These are phyloP conservation scores for Doris montereyensis DNA, from an alignment of 2,888 invertebrate genomes.

Conservation along the genomic window DNA sequence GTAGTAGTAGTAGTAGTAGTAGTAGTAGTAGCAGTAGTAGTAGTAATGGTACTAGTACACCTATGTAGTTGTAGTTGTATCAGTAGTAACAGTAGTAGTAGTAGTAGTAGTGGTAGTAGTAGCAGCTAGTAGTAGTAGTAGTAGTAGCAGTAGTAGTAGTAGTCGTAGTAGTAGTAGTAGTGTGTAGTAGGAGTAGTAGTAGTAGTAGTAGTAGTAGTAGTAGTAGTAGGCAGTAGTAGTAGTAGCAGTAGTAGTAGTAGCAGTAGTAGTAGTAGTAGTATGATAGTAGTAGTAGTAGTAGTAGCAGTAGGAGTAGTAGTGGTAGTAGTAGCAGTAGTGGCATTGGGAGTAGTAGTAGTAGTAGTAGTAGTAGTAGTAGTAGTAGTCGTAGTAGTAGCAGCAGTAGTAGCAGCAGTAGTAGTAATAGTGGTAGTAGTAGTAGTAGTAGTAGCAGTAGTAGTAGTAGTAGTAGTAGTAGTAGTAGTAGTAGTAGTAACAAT, in stretches of 20 bases:
- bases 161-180: not conserved
- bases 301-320: not conserved
- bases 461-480: constrained; percentile 4
- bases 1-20: not conserved
- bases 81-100: not conserved
- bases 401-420: constrained; percentile 21
- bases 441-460: constrained; percentile 18
- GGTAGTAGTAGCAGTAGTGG: not conserved
- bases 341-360: not conserved
- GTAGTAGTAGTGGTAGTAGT: not conserved
- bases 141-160: not conserved
- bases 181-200: not conserved
- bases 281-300: not conserved
- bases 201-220: not conserved
- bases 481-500: constrained; percentile 17
- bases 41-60: not conserved
- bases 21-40: not conserved
- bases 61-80: too few relatives aligned
- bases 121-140: not conserved
- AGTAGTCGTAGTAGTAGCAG: constrained; percentile 17
- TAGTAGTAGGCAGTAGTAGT: not conserved
- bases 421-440: constrained; percentile 23
- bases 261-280: not conserved
- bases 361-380: constrained; percentile 3
- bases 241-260: not conserved